These are phyloP conservation scores for Tragelaphus imberbis DNA, from an alignment of 2,113 vertebrate species.

Conservation along the genomic window DNA sequence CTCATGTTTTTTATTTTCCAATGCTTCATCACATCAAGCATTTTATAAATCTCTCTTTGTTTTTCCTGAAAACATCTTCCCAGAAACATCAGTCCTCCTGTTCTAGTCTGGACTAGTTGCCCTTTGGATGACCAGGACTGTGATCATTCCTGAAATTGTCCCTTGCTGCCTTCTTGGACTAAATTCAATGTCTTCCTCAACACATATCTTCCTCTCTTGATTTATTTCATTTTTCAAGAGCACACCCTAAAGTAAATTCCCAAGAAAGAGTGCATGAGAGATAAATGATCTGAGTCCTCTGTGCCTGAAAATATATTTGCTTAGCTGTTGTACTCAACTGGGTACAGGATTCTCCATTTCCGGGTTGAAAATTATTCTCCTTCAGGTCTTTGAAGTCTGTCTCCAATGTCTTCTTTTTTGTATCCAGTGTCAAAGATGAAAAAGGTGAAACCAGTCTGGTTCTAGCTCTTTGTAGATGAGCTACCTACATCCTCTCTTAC, in stretches of 20 bases:
- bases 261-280: not conserved
- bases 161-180: not conserved
- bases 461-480: not conserved
- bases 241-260: not conserved
- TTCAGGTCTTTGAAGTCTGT: not conserved
- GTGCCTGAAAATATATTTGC: not conserved
- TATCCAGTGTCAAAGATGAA: not conserved
- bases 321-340: not conserved
- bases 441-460: accelerated
- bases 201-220: not conserved
- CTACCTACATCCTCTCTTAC: not conserved
- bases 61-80: not conserved
- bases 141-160: not conserved
- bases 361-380: not conserved
- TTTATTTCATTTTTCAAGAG: not conserved
- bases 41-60: not conserved
- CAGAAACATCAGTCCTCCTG: not conserved
- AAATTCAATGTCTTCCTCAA: not conserved
- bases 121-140: not conserved
- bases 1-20: not conserved
- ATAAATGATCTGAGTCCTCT: not conserved
- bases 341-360: not conserved
- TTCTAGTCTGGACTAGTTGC: not conserved
- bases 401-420: not conserved
- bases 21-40: not conserved